These are phyloP conservation scores for Butorides virescens DNA, from an alignment of 2,113 vertebrate species.

Conservation along the genomic window DNA sequence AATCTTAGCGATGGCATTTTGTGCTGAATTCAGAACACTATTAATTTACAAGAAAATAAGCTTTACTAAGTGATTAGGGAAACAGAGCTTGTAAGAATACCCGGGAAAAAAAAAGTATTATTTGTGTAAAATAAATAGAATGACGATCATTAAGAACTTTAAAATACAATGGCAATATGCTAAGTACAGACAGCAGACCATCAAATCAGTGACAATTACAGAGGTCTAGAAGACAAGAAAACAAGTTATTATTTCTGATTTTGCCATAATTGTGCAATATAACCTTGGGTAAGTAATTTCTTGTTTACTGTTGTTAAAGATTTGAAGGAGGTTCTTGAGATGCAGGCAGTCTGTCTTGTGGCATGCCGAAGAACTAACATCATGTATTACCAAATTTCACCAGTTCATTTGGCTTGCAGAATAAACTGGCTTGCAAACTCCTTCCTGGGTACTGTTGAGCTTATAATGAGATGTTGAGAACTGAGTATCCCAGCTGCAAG, in stretches of 20 bases:
- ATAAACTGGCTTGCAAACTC: not conserved
- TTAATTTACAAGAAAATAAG: conserved; percentile 30
- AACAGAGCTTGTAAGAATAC: not conserved
- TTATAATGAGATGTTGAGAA: not conserved
- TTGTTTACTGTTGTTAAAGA: not conserved
- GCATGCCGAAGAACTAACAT: not conserved
- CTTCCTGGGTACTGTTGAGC: not conserved
- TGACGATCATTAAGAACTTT: not conserved
- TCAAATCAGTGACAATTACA: not conserved
- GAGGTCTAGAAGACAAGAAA: not conserved
- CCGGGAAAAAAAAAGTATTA: not conserved
- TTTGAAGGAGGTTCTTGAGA: not conserved
- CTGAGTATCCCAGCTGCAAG: not conserved
- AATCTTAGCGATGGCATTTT: conserved; percentile 44
- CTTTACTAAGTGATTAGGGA: not conserved
- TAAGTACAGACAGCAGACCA: not conserved
- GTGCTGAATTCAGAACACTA: conserved; percentile 28
- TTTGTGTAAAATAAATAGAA: not conserved
- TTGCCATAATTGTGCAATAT: not conserved
- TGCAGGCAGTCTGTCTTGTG: not conserved
- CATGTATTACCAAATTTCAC: not conserved
- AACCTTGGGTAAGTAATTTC: not conserved
- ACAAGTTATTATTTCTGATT: not conserved
- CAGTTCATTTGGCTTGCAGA: not conserved
- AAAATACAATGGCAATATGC: not conserved